Percentiles rank a stretch among this genome's conserved stretches.
These are phyloP conservation scores for Spodoptera picta DNA, from an alignment of 2,888 invertebrate species.

Conservation along the genomic window DNA sequence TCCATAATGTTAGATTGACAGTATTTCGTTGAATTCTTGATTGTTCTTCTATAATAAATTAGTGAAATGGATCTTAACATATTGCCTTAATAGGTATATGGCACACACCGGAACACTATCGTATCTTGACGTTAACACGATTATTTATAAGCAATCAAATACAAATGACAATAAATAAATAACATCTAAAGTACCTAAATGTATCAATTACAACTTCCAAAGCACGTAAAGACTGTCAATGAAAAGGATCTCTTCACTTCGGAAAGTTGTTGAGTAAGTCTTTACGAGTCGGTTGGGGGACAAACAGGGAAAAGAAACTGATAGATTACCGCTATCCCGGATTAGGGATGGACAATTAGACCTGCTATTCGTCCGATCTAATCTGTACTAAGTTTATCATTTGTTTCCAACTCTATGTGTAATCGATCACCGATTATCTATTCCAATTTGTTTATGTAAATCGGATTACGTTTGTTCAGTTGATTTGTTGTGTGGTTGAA, in stretches of 20 bases:
- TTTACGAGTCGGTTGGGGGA: conserved; percentile 44
- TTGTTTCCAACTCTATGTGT: conserved; percentile 49
- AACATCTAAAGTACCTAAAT: neutral
- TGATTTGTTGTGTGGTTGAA: conserved; percentile 15
- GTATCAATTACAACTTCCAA: neutral
- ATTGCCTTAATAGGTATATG: too few relatives aligned
- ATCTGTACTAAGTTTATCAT: conserved; percentile 64
- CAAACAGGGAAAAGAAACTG: conserved; percentile 54
- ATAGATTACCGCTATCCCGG: conserved; percentile 62
- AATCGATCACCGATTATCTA: conserved; percentile 50
- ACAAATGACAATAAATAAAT: too few relatives aligned
- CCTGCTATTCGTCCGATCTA: conserved; percentile 66
- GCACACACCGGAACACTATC: too few relatives aligned
- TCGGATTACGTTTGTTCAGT: conserved; percentile 26
- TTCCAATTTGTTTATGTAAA: conserved; percentile 48
- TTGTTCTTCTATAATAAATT: too few relatives aligned
- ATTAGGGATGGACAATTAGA: conserved; percentile 69
- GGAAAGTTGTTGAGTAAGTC: conserved; percentile 44
- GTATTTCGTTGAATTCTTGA: too few relatives aligned
- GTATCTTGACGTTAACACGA: too few relatives aligned
- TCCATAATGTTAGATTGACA: too few relatives aligned
- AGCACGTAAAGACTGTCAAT: conserved; percentile 6
- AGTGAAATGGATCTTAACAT: too few relatives aligned
- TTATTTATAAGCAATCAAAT: too few relatives aligned
- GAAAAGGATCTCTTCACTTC: conserved; percentile 12